phyloP scores from a whole-genome alignment of 2,113 vertebrate species.

The Thymallus thymallus region DNA sequence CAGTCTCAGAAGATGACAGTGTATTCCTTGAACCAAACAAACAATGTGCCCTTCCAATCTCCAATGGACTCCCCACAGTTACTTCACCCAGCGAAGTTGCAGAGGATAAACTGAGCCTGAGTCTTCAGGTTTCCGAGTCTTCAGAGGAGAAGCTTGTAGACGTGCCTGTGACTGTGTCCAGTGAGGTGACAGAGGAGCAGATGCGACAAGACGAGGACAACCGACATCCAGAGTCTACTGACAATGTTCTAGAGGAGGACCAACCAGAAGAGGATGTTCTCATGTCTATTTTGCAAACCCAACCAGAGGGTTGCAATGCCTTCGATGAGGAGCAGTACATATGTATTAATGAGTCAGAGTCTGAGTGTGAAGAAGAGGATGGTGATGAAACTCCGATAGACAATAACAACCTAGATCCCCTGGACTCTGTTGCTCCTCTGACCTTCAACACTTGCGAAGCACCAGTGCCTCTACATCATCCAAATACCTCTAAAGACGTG shows the following conservation, averaged over 20 bases:
- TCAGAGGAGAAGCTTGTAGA: conserved; percentile 10
- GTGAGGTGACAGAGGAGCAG: not conserved
- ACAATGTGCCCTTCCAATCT: conserved; percentile 56
- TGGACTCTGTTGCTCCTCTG: not conserved
- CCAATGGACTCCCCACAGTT: conserved; percentile 19
- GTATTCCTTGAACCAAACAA: conserved; percentile 38
- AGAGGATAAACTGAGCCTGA: not conserved
- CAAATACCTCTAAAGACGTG: not conserved
- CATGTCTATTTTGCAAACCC: not conserved
- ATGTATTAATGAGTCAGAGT: conserved; percentile 11
- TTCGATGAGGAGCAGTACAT: not conserved
- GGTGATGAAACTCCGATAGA: conserved; percentile 10
- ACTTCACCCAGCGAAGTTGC: not conserved
- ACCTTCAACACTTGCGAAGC: conserved; percentile 16
- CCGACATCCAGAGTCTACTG: not conserved
- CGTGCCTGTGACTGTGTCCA: not conserved
- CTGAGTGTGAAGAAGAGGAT: conserved; percentile 1
- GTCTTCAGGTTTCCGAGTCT: not conserved
- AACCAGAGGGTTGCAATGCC: not conserved
- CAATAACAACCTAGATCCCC: conserved; percentile 16
- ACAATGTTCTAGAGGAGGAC: conserved; percentile 12
- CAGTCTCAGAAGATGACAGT: conserved; percentile 19
- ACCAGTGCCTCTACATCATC: not conserved
- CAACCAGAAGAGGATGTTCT: too few species aligned
- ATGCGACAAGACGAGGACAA: not conserved